phyloP scores from a whole-genome alignment of 2,888 invertebrate genomes.

The Cephus pulcher region DNA sequence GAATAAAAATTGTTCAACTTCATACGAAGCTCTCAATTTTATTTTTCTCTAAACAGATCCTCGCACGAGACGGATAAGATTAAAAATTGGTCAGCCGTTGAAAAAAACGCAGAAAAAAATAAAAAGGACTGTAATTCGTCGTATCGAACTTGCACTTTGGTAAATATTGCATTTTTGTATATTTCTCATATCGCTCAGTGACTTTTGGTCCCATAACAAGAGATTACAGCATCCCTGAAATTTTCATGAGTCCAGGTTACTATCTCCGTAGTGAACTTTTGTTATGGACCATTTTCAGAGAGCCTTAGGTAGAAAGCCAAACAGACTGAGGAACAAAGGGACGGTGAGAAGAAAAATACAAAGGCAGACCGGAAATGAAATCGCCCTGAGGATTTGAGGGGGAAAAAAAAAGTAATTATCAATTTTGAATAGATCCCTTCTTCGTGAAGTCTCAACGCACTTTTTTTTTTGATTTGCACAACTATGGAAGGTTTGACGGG shows the following conservation, averaged over 20 bases:
- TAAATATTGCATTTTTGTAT: not conserved
- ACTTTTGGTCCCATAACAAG: not conserved
- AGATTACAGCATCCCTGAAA: not conserved
- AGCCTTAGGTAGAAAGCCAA: not conserved
- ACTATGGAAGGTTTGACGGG: not conserved
- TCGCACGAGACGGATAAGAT: not conserved
- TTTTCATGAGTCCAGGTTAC: not conserved
- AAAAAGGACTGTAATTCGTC: not conserved
- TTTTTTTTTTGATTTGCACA: not conserved
- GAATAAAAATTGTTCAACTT: not conserved
- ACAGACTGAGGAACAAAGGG: not conserved
- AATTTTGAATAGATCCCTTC: not conserved
- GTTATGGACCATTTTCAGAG: not conserved
- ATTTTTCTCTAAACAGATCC: not conserved
- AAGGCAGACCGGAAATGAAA: not conserved
- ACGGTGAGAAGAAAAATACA: not conserved
- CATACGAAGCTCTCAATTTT: not conserved
- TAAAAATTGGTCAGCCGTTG: not conserved
- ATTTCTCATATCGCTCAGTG: not conserved
- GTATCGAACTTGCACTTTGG: not conserved
- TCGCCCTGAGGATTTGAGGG: not conserved
- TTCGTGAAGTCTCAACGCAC: not conserved
- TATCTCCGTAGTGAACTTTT: not conserved
- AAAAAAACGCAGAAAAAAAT: not conserved
- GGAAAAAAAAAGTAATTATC: not conserved